Evolutionary conservation across 2,888 invertebrate genomes (phyloP).

Genomic region (Protonemura montana): DNA sequence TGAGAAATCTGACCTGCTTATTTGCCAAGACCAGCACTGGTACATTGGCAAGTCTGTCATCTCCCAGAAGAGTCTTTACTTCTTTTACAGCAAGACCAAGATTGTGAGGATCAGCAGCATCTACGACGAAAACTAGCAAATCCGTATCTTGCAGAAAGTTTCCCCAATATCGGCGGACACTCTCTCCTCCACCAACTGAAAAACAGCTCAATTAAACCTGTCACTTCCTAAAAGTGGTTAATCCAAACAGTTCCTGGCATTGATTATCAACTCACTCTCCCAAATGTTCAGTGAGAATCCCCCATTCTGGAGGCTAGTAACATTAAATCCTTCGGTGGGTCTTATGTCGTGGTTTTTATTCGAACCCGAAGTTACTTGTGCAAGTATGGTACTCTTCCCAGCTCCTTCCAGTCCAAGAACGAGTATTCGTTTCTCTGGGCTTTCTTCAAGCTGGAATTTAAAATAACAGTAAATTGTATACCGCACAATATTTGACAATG

Average conservation of each 20-base stretch:
- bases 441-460: slow-evolving; percentile 57
- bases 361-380: slow-evolving; percentile 55
- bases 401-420: slow-evolving; percentile 58
- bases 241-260: no score
- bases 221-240: neutral
- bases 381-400: slow-evolving; percentile 59
- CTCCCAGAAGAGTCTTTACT: slow-evolving; percentile 57
- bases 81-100: slow-evolving; percentile 56
- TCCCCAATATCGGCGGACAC: slow-evolving; percentile 57
- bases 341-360: slow-evolving; percentile 52
- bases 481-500: neutral
- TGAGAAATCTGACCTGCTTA: slow-evolving; percentile 55
- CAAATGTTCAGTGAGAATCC: slow-evolving; percentile 56
- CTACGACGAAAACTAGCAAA: slow-evolving; percentile 59
- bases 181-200: slow-evolving; percentile 57
- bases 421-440: slow-evolving; percentile 57
- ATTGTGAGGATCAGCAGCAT: slow-evolving; percentile 56
- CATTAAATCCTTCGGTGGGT: slow-evolving; percentile 57
- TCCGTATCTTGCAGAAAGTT: slow-evolving; percentile 60
- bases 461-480: slow-evolving; percentile 14
- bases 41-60: slow-evolving; percentile 57
- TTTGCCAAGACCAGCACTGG: slow-evolving; percentile 59
- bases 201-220: slow-evolving; percentile 34
- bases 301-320: slow-evolving; percentile 56
- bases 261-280: slow-evolving; percentile 55